phyloP scores from a whole-genome alignment of 2,113 vertebrate genomes.

The Romanogobio albipinnatus region DNA sequence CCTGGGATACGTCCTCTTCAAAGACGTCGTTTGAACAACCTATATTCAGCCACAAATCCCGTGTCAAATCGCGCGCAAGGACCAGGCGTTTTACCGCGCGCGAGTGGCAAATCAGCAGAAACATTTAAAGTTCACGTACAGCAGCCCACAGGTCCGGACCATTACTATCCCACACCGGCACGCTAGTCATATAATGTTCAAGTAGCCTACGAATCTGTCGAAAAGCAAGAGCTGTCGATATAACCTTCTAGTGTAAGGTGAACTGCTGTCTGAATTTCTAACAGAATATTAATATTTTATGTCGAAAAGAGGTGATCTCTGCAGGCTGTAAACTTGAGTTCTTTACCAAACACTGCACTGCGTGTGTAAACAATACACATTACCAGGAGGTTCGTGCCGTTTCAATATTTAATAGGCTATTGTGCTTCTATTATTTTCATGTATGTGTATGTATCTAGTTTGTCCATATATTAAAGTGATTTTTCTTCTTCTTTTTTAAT shows the following conservation, averaged over 20 bases:
- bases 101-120: not conserved
- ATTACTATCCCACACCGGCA: not conserved
- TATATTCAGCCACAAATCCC: not conserved
- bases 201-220: not conserved
- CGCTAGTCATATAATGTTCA: not conserved
- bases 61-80: not conserved
- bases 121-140: not conserved
- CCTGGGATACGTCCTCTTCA: slow-evolving; percentile 18
- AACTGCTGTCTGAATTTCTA: not conserved
- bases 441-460: not conserved
- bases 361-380: not conserved
- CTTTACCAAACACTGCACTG: not conserved
- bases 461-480: not conserved
- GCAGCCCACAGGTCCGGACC: slow-evolving; percentile 14
- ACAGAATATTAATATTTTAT: slow-evolving; percentile 14
- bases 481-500: not conserved
- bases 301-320: not conserved
- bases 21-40: not conserved
- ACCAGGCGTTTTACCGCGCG: not conserved
- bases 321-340: slow-evolving; percentile 3
- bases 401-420: not conserved
- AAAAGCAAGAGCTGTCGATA: not conserved
- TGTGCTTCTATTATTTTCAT: not conserved
- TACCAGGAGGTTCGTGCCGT: not conserved
- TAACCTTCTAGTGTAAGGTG: not conserved